phyloP scores from a whole-genome alignment of 1,140 invertebrate genomes.

The Linepithema humile region DNA sequence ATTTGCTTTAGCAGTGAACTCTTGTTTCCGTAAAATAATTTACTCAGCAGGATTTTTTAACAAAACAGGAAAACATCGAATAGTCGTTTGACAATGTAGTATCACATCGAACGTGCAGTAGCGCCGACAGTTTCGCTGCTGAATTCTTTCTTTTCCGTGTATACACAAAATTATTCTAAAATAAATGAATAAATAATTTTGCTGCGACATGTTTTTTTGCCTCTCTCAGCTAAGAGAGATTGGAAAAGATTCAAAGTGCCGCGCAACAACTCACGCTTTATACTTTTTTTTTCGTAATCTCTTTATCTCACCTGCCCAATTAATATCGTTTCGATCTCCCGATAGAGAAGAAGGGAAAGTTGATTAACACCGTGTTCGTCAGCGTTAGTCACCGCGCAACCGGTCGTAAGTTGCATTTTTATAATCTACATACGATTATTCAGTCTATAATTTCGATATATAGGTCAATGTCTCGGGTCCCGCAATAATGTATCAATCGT shows the following conservation, averaged over 20 bases:
- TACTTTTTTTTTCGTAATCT: background rate
- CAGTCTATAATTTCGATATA: constrained; percentile 57
- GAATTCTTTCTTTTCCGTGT: too few relatives aligned
- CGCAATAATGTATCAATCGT: constrained; percentile 55
- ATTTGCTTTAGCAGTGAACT: too few relatives aligned
- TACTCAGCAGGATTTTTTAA: too few relatives aligned
- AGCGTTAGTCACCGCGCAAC: constrained; percentile 16
- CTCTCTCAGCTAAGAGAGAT: too few relatives aligned
- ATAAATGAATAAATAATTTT: too few relatives aligned
- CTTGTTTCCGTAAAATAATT: too few relatives aligned
- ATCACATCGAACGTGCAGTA: too few relatives aligned
- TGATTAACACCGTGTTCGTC: constrained; percentile 30
- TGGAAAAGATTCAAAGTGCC: background rate
- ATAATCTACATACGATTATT: constrained; percentile 52
- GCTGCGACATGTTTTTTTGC: too few relatives aligned
- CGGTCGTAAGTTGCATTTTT: constrained; percentile 35
- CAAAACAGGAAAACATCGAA: too few relatives aligned
- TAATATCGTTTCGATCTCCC: constrained; percentile 22
- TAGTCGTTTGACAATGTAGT: too few relatives aligned
- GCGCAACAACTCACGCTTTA: background rate
- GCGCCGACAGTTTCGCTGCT: too few relatives aligned
- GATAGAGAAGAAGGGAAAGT: constrained; percentile 50
- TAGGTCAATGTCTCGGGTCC: constrained; percentile 39
- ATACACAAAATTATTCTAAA: too few relatives aligned
- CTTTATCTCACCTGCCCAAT: background rate